phyloP scores from a whole-genome alignment of 2,113 vertebrate genomes.

The Triplophysa dalaica region DNA sequence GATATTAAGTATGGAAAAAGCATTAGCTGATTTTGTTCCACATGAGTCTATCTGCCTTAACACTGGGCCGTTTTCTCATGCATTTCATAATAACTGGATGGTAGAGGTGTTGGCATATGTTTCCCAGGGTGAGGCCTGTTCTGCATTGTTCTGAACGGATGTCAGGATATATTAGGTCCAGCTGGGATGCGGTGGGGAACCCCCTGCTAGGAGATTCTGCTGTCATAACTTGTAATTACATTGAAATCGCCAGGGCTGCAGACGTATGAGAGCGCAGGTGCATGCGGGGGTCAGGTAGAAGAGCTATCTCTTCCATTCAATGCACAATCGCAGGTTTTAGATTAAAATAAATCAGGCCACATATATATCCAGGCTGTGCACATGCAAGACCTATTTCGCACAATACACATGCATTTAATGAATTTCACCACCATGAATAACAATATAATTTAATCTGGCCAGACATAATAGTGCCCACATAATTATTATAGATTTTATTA shows the following conservation, averaged over 20 bases:
- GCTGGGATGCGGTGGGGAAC: conserved; percentile 58
- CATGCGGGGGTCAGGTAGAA: not conserved
- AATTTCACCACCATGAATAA: no score
- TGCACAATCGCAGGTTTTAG: not conserved
- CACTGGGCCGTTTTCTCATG: conserved; percentile 20
- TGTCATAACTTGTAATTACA: conserved; percentile 72
- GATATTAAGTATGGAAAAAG: conserved; percentile 52
- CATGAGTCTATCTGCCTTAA: conserved; percentile 50
- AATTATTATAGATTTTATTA: no score
- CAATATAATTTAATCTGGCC: no score
- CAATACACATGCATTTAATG: no score
- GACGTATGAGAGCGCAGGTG: conserved; percentile 54
- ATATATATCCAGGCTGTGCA: not conserved
- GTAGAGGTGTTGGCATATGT: conserved; percentile 63
- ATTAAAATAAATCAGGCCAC: not conserved
- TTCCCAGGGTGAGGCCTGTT: conserved; percentile 66
- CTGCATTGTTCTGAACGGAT: conserved; percentile 62
- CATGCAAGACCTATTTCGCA: not conserved
- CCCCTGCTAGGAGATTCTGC: conserved; percentile 66
- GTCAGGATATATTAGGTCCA: conserved; percentile 65
- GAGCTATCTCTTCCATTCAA: not conserved
- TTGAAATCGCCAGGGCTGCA: conserved; percentile 65
- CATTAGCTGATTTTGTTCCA: conserved; percentile 50
- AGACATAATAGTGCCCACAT: no score
- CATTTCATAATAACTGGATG: conserved; percentile 50